Evolutionary conservation across 2,113 vertebrate species (phyloP).

Genomic region (Antechinus flavipes): DNA sequence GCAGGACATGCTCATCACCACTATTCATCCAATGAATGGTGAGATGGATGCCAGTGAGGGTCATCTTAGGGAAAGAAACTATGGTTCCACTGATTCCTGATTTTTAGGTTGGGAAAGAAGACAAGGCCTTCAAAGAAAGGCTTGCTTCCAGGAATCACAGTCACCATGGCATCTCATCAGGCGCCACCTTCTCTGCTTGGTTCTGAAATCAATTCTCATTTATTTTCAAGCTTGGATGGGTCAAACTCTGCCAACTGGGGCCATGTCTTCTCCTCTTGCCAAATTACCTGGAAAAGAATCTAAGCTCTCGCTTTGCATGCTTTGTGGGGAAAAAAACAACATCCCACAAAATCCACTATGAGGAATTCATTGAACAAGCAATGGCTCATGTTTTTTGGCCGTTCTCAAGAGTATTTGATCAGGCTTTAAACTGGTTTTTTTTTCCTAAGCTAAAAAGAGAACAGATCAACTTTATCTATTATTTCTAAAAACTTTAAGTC

Average conservation of each 20-base stretch:
- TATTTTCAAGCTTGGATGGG: neutral
- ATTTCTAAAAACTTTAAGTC: constrained; percentile 32
- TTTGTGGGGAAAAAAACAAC: neutral
- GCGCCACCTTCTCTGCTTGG: neutral
- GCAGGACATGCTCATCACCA: neutral
- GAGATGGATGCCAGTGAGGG: neutral
- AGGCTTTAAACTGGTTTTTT: neutral
- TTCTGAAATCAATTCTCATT: constrained; percentile 26
- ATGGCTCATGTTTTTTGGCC: neutral
- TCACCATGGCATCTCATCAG: neutral
- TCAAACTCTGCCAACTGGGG: constrained; percentile 4
- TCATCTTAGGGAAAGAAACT: neutral
- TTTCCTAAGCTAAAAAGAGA: constrained; percentile 3
- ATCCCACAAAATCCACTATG: neutral
- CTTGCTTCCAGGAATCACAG: neutral
- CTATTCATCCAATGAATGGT: neutral
- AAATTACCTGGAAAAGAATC: constrained; percentile 1
- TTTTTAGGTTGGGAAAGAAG: neutral
- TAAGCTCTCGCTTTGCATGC: neutral
- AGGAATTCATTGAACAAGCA: neutral
- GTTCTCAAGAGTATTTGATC: neutral
- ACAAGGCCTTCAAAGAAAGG: neutral
- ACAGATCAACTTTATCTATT: neutral
- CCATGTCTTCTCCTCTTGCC: constrained; percentile 8
- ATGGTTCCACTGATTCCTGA: neutral